Evolutionary conservation across 2,888 invertebrate species (phyloP), one percentile per base, ranked within the genome.

Genomic region (Drepana falcataria): DNA sequence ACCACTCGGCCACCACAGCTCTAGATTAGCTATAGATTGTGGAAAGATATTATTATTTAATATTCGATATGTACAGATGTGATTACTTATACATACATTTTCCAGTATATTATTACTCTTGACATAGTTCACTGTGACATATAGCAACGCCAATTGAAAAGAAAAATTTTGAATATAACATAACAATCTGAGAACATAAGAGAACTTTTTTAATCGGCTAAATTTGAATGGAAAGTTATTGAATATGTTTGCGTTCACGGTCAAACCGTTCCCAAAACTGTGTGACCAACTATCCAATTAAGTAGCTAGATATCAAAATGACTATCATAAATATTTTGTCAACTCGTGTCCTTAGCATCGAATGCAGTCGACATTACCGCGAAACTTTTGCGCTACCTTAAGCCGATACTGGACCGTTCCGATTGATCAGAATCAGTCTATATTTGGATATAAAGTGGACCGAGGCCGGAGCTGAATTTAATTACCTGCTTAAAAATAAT

Each of bases 361-460:
- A 44, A 44, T 44, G 44, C 44, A 44, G 6, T 44, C 44, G 6
- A 2, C 49, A 51, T 51, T 35, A 51, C 37, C 40, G 41, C 40
- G 7, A 51, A 40, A 51, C 40, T 51, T 40, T 40, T 37, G 21
- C 37, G 37, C 37, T 37, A 37, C 37, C 37, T 40, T 51, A 49
- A 5, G 40, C 49, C 40, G 54, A 63, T 58, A 59, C 53, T 58
- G 44, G 54, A 57, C 58, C 59, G 57, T 54, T 55, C 47, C 51
- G 54, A 54, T 56, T 54, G 35, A 57, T 52, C 52, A 33, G 52
- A 49, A 33, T 49, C 52, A 35, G 57, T 47, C 66, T 60, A 57
- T 61, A 63, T 69, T 69, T 60, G 63, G 66, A 54, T 53, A 63
- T 66, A 65, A 61, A 59, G 57, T 55, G 48, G 59, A 53, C 57